phyloP scores from a whole-genome alignment of 2,113 vertebrate species.

The Phodopus roborovskii region DNA sequence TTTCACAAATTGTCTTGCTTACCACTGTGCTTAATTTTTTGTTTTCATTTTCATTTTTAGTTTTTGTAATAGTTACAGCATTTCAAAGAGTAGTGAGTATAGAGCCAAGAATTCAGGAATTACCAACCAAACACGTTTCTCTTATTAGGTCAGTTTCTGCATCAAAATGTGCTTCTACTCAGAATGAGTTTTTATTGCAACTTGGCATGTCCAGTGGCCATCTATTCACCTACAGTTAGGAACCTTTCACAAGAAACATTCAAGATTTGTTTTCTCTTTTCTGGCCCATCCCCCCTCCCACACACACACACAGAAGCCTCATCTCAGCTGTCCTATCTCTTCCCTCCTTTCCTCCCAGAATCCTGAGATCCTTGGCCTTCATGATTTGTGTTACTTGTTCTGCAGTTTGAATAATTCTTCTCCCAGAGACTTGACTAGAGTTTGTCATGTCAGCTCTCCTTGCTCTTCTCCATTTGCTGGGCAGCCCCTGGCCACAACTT shows the following conservation, averaged over 20 bases:
- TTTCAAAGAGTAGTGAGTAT: neutral
- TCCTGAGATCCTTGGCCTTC: neutral
- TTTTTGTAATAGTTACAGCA: neutral
- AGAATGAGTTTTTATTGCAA: neutral
- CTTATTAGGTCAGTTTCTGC: neutral
- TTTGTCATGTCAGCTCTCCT: neutral
- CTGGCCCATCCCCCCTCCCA: accelerated
- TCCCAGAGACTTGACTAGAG: neutral
- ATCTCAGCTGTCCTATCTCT: neutral
- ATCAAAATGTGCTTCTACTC: neutral
- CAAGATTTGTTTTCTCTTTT: neutral
- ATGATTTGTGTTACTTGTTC: neutral
- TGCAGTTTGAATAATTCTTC: neutral
- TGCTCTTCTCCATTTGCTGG: neutral
- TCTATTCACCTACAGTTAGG: neutral
- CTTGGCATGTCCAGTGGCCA: neutral
- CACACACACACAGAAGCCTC: neutral
- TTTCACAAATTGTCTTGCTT: neutral
- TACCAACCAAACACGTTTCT: neutral
- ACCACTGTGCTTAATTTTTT: neutral
- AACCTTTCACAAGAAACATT: neutral
- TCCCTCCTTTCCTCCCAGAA: neutral
- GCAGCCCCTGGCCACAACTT: neutral
- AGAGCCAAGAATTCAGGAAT: neutral
- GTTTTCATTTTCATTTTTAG: too few species aligned